A percentile compares a stretch with the other conserved stretches of the same genome.
These are phyloP conservation scores for Telenomus remus DNA, from an alignment of 1,140 invertebrate species.

Conservation along the genomic window DNA sequence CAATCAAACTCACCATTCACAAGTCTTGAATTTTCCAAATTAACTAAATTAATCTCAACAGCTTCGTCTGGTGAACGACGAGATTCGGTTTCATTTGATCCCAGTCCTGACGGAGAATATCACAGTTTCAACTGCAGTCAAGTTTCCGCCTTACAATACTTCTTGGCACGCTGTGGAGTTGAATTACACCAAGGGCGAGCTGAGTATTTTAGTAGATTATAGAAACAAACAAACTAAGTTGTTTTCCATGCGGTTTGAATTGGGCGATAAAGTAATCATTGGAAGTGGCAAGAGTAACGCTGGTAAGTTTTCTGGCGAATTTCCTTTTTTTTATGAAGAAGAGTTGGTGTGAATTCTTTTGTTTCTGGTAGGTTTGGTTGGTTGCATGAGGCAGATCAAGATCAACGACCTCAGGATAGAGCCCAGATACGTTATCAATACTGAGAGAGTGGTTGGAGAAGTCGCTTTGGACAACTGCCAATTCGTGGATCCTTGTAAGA, in stretches of 20 bases:
- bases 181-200: conserved; percentile 83
- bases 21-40: not conserved
- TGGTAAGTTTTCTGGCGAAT: conserved; percentile 62
- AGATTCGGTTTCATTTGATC: conserved; percentile 87
- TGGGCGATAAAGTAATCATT: conserved; percentile 80
- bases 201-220: conserved; percentile 85
- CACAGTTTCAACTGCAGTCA: conserved; percentile 85
- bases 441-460: conserved; percentile 87
- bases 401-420: conserved; percentile 81
- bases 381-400: conserved; percentile 91
- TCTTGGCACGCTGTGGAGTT: conserved; percentile 87
- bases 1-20: not conserved
- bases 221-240: conserved; percentile 82
- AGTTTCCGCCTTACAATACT: conserved; percentile 83
- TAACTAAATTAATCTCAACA: conserved; percentile 63
- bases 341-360: conserved; percentile 5
- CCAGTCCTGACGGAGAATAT: conserved; percentile 83
- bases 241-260: conserved; percentile 76
- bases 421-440: conserved; percentile 86
- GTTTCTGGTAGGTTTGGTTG: conserved; percentile 84
- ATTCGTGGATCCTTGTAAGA: conserved; percentile 90
- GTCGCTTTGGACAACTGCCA: conserved; percentile 93
- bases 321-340: conserved; percentile 5
- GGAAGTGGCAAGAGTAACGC: conserved; percentile 82
- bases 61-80: conserved; percentile 86